Evolutionary conservation across 2,888 invertebrate species (phyloP).

Genomic region (Lepidocyrtinus sp.): DNA sequence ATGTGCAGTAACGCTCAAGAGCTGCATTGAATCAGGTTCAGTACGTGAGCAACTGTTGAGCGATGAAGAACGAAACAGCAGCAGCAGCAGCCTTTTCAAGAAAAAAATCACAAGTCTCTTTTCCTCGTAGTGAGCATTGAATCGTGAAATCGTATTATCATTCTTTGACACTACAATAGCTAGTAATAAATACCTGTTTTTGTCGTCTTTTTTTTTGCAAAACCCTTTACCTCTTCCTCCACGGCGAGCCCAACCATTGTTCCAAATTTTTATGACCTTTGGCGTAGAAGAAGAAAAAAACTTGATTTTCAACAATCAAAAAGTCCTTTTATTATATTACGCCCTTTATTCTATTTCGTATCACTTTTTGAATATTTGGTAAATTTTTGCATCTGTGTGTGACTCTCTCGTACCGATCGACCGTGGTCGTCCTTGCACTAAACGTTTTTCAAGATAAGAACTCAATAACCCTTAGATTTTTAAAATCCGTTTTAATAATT

Average conservation of each 20-base stretch:
- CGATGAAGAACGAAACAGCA: neutral
- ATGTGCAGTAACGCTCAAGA: conserved; percentile 1
- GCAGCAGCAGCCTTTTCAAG: neutral
- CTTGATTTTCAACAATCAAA: conserved; percentile 23
- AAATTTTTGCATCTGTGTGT: neutral
- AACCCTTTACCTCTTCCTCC: neutral
- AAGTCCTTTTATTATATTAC: neutral
- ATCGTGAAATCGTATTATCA: neutral
- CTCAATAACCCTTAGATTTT: neutral
- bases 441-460: neutral
- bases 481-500: neutral
- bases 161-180: conserved; percentile 5
- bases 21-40: conserved; percentile 34
- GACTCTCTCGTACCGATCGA: neutral
- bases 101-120: neutral
- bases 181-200: conserved; percentile 3
- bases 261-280: neutral
- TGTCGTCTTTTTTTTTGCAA: neutral
- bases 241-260: neutral
- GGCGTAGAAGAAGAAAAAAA: conserved; percentile 19
- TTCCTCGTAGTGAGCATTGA: neutral
- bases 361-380: neutral
- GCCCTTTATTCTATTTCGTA: neutral
- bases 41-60: conserved; percentile 49
- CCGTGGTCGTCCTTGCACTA: conserved; percentile 19